Conservation (phyloP, 2,888 invertebrate species). For the Micropterix aruncella region DNA sequence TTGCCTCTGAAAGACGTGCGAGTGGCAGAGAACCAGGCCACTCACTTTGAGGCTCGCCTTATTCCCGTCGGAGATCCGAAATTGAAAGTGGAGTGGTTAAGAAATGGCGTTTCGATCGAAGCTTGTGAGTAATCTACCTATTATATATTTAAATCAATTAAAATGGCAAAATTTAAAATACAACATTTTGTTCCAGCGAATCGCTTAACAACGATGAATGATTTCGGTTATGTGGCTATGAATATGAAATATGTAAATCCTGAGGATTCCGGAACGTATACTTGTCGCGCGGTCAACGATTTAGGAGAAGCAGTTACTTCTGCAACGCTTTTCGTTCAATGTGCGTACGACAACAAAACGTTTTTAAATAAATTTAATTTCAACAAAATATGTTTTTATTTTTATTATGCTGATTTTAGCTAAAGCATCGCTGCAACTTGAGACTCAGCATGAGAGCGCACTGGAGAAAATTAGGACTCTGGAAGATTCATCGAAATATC, state of each 20-base stretch:
- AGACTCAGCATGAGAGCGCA: slow-evolving; percentile 81
- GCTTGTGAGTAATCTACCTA: too few species aligned
- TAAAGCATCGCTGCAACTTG: slow-evolving; percentile 75
- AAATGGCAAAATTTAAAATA: too few species aligned
- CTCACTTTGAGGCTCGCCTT: slow-evolving; percentile 85
- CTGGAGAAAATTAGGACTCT: slow-evolving; percentile 75
- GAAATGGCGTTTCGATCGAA: slow-evolving; percentile 82
- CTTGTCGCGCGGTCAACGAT: slow-evolving; percentile 84
- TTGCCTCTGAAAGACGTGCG: slow-evolving; percentile 77
- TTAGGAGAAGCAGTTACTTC: slow-evolving; percentile 92
- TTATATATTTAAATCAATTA: slow-evolving; percentile 12
- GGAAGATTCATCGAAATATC: slow-evolving; percentile 69
- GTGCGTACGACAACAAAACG: slow-evolving; percentile 31
- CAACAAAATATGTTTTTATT: neutral
- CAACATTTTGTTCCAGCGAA: slow-evolving; percentile 66
- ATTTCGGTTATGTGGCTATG: slow-evolving; percentile 93
- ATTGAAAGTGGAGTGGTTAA: slow-evolving; percentile 85
- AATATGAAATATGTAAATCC: slow-evolving; percentile 92
- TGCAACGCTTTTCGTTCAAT: slow-evolving; percentile 79
- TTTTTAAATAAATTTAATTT: too few species aligned
- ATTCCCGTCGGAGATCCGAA: slow-evolving; percentile 91
- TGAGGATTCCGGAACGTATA: slow-evolving; percentile 94
- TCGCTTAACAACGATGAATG: slow-evolving; percentile 87
- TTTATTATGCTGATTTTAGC: slow-evolving; percentile 30
- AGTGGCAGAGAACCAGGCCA: slow-evolving; percentile 82